Evolutionary conservation across 2,113 vertebrate genomes (phyloP).

Genomic region (Albula glossodonta): DNA sequence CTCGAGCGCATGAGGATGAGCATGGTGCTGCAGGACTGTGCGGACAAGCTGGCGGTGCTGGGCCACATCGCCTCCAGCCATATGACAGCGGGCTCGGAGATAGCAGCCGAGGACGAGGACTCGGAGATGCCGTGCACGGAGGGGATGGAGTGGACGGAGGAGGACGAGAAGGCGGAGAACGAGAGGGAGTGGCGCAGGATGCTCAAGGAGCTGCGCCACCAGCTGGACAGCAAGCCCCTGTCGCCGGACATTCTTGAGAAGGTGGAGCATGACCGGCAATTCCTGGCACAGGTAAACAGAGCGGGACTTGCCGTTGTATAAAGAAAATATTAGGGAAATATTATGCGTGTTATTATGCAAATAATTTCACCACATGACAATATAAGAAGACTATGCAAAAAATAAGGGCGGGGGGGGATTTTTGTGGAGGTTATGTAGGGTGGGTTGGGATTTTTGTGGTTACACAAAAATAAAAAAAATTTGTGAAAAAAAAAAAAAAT

Average conservation of each 20-base stretch:
- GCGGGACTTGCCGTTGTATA: no score
- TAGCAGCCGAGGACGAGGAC: neutral
- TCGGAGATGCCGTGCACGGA: neutral
- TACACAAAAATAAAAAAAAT: no score
- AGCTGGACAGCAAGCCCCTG: slow-evolving; percentile 46
- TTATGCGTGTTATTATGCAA: no score
- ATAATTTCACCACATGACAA: no score
- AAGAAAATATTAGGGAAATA: no score
- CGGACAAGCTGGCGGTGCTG: slow-evolving; percentile 74
- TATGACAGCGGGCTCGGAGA: neutral
- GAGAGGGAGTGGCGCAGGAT: slow-evolving; percentile 40
- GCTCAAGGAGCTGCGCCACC: slow-evolving; percentile 38
- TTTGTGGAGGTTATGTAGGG: no score
- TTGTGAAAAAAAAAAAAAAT: no score
- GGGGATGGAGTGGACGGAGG: slow-evolving; percentile 46
- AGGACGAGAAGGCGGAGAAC: slow-evolving; percentile 33
- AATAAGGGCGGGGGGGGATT: no score
- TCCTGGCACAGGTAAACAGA: slow-evolving; percentile 50
- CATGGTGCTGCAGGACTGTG: slow-evolving; percentile 70
- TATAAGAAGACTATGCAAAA: no score
- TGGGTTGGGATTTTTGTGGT: no score
- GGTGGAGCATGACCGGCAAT: slow-evolving; percentile 75
- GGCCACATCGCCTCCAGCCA: slow-evolving; percentile 66
- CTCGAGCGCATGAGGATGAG: slow-evolving; percentile 65
- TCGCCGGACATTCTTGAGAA: slow-evolving; percentile 65